Evolutionary conservation across 2,888 invertebrate species (phyloP), one percentile per base, ranked within the genome.

Genomic region (Plagiodera versicolora): DNA sequence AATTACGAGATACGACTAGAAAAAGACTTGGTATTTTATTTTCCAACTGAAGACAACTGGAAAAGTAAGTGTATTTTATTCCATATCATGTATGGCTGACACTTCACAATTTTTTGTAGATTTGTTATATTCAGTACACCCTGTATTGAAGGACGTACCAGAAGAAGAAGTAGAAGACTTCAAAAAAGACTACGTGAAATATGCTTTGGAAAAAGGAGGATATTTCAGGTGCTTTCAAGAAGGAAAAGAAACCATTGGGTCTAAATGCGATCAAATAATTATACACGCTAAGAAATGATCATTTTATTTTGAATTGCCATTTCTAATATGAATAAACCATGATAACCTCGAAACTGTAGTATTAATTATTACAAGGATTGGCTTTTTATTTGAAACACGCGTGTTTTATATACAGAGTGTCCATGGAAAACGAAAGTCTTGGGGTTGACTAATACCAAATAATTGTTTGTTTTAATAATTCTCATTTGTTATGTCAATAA

Each of bases 1-100:
- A 53, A 53, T 28, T 53, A 53, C n/a, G 24, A 53, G 3, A 39
- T 39, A 39, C n/a, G 6, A 39, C 3, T 39, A 14, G 39, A 39
- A 14, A 39, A 39, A n/a, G n/a, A n/a, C 6, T 14, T 39, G 39
- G 14, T 39, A 14, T 39, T 14, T 14, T 14, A 1, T 11, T 39
- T 39, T 14, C 39, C 39, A 39, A 39, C 4, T 14, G 39, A 39
- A 14, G 11, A 8, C 4, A 39, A 39, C 14, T 39, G n/a, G 14
- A 39, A 39, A 14, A 39, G 39, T 39, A 6, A 39, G 39, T 39
- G 14, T 39, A n/a, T n/a, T n/a, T n/a, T n/a, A n/a, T n/a, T n/a
- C n/a, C n/a, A n/a, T n/a, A n/a, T n/a, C n/a, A n/a, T n/a, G n/a
- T n/a, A n/a, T n/a, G n/a, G n/a, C n/a, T n/a, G n/a, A n/a, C n/a